Conservation (phyloP, 2,113 vertebrate species). For the Ammodytes dubius region DNA sequence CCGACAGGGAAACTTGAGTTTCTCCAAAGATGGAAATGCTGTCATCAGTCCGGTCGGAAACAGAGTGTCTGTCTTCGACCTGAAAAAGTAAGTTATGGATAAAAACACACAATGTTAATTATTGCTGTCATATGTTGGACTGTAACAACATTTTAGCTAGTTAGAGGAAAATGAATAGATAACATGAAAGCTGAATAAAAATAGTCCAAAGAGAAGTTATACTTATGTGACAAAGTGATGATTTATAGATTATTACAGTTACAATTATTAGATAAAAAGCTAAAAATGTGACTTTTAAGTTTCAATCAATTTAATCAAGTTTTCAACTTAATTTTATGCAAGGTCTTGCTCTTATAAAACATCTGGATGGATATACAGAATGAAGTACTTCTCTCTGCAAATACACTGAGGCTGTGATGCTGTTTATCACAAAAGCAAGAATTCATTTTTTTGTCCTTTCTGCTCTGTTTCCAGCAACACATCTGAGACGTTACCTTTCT, state of each 20-base stretch:
- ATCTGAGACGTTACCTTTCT: slow-evolving; percentile 91
- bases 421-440: too few relatives aligned
- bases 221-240: too few relatives aligned
- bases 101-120: neutral
- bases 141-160: too few relatives aligned
- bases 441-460: neutral
- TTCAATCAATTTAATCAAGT: too few relatives aligned
- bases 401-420: too few relatives aligned
- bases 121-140: neutral
- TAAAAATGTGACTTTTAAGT: too few relatives aligned
- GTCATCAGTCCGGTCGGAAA: slow-evolving; percentile 96
- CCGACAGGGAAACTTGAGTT: slow-evolving; percentile 92
- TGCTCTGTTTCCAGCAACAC: slow-evolving; percentile 87
- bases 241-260: too few relatives aligned
- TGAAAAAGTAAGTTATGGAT: slow-evolving; percentile 89
- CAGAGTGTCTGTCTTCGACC: slow-evolving; percentile 92
- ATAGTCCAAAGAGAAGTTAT: too few relatives aligned
- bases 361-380: neutral
- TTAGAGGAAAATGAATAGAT: too few relatives aligned
- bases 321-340: too few relatives aligned
- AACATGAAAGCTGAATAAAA: too few relatives aligned
- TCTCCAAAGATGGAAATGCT: slow-evolving; percentile 90
- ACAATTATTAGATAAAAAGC: too few relatives aligned
- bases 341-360: neutral
- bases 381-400: neutral